Evolutionary conservation across 2,888 invertebrate species (phyloP), one percentile per base, ranked within the genome.

Genomic region (Oscheius sp.): DNA sequence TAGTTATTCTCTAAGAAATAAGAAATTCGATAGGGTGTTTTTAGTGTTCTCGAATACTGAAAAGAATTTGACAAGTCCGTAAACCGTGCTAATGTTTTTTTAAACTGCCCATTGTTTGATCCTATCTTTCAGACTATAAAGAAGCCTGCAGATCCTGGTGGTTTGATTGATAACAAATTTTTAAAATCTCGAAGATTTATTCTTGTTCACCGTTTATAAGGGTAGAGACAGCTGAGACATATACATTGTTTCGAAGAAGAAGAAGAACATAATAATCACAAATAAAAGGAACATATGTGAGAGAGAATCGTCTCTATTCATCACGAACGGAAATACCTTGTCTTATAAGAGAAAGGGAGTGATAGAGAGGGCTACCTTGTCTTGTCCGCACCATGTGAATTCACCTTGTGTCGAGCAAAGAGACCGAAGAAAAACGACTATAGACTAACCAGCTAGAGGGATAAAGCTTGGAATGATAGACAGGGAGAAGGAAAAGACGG

Each of bases 241-340:
- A 14, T 47, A 22, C 22, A 5, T 47, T 24, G 4, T 47, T 24
- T 20, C 20, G 12, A 50, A 50, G 24, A 28, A 51, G 9, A 33
- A 22, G 28, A 30, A 28, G 28, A 41, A 44, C 41, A 41, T n/a
- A 17, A 24, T 44, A 38, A 59, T n/a, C 44, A 59, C 30, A 26
- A 59, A 26, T 44, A 44, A 30, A 59, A 30, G 44, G 22, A 38
- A 57, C 22, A 59, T 59, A 28, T 59, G 59, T 24, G 59, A 14
- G 54, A 54, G 33, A 32, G n/a, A 38, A 24, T 38, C 12, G 38
- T 38, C 56, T 56, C 36, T 56, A 6, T 33, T 44, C 24, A 59
- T 59, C 59, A 59, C 49, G 51, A 64, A 62, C 61, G 28, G 36
- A 51, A 28, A 33, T 64, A 64, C 63, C 63, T 64, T 64, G 63